Evolutionary conservation across 2,888 invertebrate species (phyloP).

Genomic region (Ectemnius continuus): DNA sequence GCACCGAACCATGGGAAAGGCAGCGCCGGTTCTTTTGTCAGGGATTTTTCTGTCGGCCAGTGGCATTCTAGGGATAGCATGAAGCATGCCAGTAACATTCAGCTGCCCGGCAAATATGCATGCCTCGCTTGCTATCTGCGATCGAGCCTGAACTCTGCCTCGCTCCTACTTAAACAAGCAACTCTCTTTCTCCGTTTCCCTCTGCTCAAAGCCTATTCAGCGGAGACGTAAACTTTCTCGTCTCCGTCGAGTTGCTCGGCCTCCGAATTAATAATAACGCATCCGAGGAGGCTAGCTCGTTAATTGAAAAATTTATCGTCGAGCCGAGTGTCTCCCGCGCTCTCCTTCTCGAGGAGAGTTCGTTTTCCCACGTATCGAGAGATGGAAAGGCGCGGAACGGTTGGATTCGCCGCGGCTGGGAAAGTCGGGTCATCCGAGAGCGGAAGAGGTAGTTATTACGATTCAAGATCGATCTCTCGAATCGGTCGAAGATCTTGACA

Average conservation of each 20-base stretch:
- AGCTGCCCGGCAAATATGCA: neutral
- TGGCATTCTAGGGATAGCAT: neutral
- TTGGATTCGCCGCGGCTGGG: neutral
- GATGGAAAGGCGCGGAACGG: neutral
- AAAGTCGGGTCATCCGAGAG: neutral
- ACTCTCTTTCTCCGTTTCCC: too few species aligned
- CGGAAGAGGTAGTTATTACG: conserved; percentile 21
- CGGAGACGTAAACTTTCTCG: neutral
- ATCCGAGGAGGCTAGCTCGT: conserved; percentile 6
- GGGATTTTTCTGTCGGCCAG: neutral
- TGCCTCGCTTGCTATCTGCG: neutral
- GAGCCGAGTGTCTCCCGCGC: neutral
- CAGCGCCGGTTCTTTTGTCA: neutral
- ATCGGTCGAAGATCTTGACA: conserved; percentile 38
- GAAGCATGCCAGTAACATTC: neutral
- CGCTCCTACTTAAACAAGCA: too few species aligned
- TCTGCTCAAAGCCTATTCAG: too few species aligned
- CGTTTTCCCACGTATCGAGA: neutral
- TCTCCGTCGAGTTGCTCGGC: neutral
- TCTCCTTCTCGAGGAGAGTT: neutral
- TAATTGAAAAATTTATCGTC: conserved; percentile 23
- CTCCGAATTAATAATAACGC: neutral
- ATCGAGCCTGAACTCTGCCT: neutral
- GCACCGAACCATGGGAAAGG: neutral
- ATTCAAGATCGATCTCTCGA: conserved; percentile 49